These are phyloP conservation scores for Lates japonicus DNA, from an alignment of 2,797 vertebrate species.

Conservation along the genomic window DNA sequence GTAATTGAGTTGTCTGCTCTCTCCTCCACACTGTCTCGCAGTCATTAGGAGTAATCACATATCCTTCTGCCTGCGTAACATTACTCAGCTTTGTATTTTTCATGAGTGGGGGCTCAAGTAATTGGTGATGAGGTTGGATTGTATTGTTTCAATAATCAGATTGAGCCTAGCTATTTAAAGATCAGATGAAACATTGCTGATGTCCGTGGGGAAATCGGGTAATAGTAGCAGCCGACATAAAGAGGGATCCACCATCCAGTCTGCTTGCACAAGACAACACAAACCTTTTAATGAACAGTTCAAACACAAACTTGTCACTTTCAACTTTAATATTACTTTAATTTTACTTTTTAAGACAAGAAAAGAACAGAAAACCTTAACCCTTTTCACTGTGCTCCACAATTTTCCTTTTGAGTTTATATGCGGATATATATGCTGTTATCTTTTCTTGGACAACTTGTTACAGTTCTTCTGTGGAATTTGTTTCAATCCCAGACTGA, in stretches of 20 bases:
- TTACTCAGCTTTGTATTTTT: neutral
- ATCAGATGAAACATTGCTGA: neutral
- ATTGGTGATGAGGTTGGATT: neutral
- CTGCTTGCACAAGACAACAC: too few species aligned
- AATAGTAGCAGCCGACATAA: neutral
- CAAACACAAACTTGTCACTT: neutral
- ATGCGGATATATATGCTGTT: too few species aligned
- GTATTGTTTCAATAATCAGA: neutral
- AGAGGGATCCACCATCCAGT: neutral
- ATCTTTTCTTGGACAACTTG: too few species aligned
- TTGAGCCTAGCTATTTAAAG: constrained; percentile 10
- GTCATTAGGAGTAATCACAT: neutral
- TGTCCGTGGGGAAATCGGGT: neutral
- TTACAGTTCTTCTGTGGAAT: too few species aligned
- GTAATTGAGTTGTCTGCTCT: neutral
- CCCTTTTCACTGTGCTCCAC: too few species aligned
- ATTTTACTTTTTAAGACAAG: too few species aligned
- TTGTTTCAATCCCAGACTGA: too few species aligned
- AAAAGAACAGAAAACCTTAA: neutral
- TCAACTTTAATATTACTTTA: neutral
- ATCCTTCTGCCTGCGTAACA: neutral
- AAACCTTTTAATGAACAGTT: too few species aligned
- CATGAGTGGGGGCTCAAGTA: neutral
- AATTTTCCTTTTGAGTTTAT: too few species aligned
- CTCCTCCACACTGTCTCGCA: neutral